A percentile compares a stretch with the other conserved stretches of the same genome.
phyloP scores from a whole-genome alignment of 35 echinoderm and acorn worm species.

The Chiridota heheva region DNA sequence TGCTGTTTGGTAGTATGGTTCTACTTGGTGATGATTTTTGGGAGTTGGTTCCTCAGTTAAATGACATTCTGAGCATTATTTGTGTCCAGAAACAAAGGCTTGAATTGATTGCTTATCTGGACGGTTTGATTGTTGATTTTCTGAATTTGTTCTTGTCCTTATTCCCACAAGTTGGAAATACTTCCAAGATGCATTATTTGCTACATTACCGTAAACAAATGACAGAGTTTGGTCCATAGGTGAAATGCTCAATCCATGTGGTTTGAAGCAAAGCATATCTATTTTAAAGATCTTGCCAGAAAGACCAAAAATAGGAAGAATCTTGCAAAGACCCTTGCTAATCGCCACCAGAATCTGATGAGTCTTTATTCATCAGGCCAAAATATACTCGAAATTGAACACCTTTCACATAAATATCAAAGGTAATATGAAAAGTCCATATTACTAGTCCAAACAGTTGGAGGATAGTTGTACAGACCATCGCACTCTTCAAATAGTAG shows the following conservation, averaged over 20 bases:
- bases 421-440: too few species aligned
- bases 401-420: too few species aligned
- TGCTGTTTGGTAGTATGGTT: conserved; percentile 15
- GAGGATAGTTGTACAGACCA: too few species aligned
- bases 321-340: conserved; percentile 1
- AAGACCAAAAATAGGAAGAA: conserved; percentile 29
- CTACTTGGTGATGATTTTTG: conserved; percentile 14
- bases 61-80: conserved; percentile 1
- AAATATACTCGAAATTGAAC: too few species aligned
- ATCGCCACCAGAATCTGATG: too few species aligned
- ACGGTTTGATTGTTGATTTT: conserved; percentile 17
- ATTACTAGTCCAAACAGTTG: too few species aligned
- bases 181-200: conserved; percentile 14
- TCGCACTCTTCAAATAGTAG: too few species aligned
- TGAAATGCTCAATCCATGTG: conserved; percentile 2
- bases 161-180: background rate
- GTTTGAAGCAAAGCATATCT: conserved; percentile 28
- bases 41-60: conserved; percentile 25
- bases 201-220: conserved; percentile 9
- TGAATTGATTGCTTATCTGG: conserved; percentile 4
- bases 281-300: conserved; percentile 19
- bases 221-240: background rate
- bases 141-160: conserved; percentile 15
- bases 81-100: conserved; percentile 18
- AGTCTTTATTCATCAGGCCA: too few species aligned